A percentile compares a stretch with the other conserved stretches of the same genome.
These are phyloP conservation scores for Plemyria rubiginata DNA, from an alignment of 2,888 invertebrate species.

Conservation along the genomic window DNA sequence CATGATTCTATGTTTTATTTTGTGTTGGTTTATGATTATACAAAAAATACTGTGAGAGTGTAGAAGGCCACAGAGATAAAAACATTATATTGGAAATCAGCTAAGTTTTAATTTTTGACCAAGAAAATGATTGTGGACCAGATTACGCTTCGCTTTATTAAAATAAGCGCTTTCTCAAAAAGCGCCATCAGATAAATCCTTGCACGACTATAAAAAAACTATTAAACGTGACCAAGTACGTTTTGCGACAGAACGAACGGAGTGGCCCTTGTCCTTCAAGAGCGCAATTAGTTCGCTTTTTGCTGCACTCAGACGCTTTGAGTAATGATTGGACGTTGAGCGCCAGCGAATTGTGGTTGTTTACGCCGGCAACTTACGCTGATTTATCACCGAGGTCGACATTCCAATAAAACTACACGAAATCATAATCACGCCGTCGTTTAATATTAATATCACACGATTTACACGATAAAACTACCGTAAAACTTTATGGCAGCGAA, in stretches of 20 bases:
- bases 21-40: background rate
- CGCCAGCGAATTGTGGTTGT: slow-evolving; percentile 68
- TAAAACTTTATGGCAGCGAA: slow-evolving; percentile 36
- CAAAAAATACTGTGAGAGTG: background rate
- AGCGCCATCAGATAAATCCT: slow-evolving; percentile 49
- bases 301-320: slow-evolving; percentile 77
- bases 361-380: slow-evolving; percentile 73
- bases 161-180: slow-evolving; percentile 35
- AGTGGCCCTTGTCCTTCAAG: slow-evolving; percentile 80
- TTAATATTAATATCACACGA: slow-evolving; percentile 51
- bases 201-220: slow-evolving; percentile 72
- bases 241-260: slow-evolving; percentile 68
- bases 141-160: slow-evolving; percentile 19
- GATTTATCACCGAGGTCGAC: slow-evolving; percentile 66
- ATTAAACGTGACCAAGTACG: slow-evolving; percentile 81
- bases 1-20: background rate
- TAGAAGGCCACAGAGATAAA: background rate
- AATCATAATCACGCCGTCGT: slow-evolving; percentile 54
- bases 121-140: slow-evolving; percentile 15
- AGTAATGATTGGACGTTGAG: slow-evolving; percentile 75
- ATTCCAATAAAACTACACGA: slow-evolving; percentile 55
- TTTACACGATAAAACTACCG: slow-evolving; percentile 47
- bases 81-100: too few species aligned
- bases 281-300: slow-evolving; percentile 81
- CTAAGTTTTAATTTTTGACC: background rate